Conservation (phyloP, 2,797 vertebrate genomes). For the Odontamblyopus rebecca region DNA sequence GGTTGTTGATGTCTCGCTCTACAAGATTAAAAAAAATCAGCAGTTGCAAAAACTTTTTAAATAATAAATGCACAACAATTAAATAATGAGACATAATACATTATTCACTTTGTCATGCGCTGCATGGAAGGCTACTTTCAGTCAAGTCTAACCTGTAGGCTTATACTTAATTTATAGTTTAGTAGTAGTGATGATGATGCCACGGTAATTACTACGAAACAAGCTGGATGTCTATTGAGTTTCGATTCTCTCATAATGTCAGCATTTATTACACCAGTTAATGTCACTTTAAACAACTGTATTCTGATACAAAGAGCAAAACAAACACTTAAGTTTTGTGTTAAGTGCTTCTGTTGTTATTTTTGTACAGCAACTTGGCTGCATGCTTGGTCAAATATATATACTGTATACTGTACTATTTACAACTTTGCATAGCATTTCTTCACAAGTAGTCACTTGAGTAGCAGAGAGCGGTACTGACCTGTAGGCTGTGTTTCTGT, state of each 20-base stretch:
- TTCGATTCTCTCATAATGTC: too few species aligned
- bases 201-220: background rate
- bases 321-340: too few species aligned
- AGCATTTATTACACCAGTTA: too few species aligned
- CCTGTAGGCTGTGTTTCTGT: constrained; percentile 70
- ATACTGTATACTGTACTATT: too few species aligned
- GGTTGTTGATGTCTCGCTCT: constrained; percentile 30
- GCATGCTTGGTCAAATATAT: too few species aligned
- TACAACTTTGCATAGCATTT: background rate
- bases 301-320: too few species aligned
- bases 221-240: background rate
- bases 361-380: too few species aligned
- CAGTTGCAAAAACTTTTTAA: background rate
- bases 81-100: background rate
- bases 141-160: too few species aligned
- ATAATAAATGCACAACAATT: background rate
- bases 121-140: too few species aligned
- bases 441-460: background rate
- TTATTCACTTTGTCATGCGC: background rate
- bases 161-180: background rate
- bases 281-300: too few species aligned
- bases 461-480: constrained; percentile 30
- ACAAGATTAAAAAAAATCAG: constrained; percentile 3
- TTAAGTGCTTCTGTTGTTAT: too few species aligned
- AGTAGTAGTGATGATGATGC: background rate